A percentile compares a stretch with the other conserved stretches of the same genome.
Evolutionary conservation across 2,888 invertebrate species (phyloP).

Genomic region (Ramazzottius varieornatus): DNA sequence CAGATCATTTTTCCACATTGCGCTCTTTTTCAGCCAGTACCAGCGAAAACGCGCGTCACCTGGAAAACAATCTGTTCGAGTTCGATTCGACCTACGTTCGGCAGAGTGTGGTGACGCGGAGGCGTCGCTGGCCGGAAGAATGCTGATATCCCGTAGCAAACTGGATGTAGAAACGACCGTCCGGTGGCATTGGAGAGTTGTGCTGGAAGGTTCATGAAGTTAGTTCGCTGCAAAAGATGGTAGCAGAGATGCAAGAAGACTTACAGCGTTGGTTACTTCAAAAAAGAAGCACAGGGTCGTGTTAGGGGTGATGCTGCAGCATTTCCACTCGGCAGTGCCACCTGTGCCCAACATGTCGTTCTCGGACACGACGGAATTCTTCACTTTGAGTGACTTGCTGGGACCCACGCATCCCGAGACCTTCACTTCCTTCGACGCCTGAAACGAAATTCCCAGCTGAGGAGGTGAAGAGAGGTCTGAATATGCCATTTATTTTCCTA

Average conservation of each 20-base stretch:
- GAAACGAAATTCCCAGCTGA: conserved; percentile 5
- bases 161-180: conserved; percentile 83
- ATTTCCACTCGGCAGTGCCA: conserved; percentile 91
- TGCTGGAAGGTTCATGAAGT: conserved; percentile 47
- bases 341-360: conserved; percentile 79
- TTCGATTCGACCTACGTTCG: conserved; percentile 44
- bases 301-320: conserved; percentile 73
- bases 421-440: conserved; percentile 72
- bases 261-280: conserved; percentile 52
- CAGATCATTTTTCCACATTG: too few relatives aligned
- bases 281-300: conserved; percentile 80
- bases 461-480: not conserved
- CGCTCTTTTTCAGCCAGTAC: too few relatives aligned
- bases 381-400: conserved; percentile 73
- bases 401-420: conserved; percentile 84
- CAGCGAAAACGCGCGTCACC: too few relatives aligned
- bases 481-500: not conserved
- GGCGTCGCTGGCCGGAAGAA: conserved; percentile 71
- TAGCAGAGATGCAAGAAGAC: conserved; percentile 2
- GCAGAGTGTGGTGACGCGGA: conserved; percentile 86
- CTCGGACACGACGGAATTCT: conserved; percentile 72
- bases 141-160: conserved; percentile 97
- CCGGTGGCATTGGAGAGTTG: conserved; percentile 73
- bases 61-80: too few relatives aligned
- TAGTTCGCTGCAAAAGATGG: conserved; percentile 5